phyloP scores from a whole-genome alignment of 2,797 vertebrate species.

The Champsocephalus gunnari region DNA sequence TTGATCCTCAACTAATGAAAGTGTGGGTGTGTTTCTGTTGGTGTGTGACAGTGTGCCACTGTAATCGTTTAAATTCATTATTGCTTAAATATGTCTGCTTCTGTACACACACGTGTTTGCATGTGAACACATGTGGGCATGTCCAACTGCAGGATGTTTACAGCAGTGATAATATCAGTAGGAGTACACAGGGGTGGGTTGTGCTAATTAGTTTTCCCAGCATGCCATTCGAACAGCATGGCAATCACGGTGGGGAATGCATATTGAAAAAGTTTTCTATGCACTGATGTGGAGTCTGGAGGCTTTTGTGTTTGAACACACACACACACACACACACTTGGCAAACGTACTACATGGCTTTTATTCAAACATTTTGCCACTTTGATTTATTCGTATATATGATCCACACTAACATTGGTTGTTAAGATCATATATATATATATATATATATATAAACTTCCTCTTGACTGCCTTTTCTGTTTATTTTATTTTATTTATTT shows the following conservation, averaged over 20 bases:
- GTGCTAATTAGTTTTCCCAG: constrained; percentile 87
- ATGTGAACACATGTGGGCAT: constrained; percentile 40
- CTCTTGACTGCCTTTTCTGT: no score
- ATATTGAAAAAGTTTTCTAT: constrained; percentile 80
- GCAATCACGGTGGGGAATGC: constrained; percentile 80
- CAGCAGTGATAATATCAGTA: constrained; percentile 69
- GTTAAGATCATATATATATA: no score
- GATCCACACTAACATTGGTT: neutral
- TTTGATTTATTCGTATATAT: constrained; percentile 33
- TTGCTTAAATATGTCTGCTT: constrained; percentile 25
- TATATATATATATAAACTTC: no score
- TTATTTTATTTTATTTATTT: no score
- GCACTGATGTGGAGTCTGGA: constrained; percentile 67
- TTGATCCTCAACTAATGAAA: constrained; percentile 77
- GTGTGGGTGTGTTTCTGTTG: constrained; percentile 40
- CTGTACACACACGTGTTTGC: no score
- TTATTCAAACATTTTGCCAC: constrained; percentile 42
- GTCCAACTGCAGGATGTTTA: constrained; percentile 69
- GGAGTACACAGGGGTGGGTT: constrained; percentile 79
- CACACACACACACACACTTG: neutral
- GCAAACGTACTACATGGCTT: constrained; percentile 33
- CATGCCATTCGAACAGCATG: constrained; percentile 81
- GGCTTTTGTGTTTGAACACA: constrained; percentile 34
- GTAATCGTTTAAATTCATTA: constrained; percentile 26
- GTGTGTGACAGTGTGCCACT: constrained; percentile 16